Conservation (phyloP, 2,797 vertebrate genomes). For the Gallinago solitaria region DNA sequence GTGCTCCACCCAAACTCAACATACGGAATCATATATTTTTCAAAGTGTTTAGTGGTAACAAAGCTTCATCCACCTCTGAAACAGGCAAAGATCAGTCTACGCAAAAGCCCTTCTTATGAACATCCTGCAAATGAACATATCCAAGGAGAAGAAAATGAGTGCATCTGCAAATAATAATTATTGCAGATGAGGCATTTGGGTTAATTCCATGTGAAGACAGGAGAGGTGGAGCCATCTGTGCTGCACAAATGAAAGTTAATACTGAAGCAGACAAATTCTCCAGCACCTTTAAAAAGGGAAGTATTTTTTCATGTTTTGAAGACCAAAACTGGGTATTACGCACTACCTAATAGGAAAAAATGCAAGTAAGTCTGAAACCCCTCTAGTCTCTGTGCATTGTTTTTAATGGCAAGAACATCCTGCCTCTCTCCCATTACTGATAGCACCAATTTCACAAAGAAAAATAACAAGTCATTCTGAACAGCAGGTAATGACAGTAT, state of each 20-base stretch:
- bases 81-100: background rate
- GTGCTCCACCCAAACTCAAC: background rate
- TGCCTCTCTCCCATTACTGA: background rate
- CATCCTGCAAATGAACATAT: background rate
- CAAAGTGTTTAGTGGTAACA: background rate
- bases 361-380: background rate
- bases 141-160: background rate
- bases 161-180: background rate
- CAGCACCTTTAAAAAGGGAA: background rate
- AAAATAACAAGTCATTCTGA: background rate
- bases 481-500: background rate
- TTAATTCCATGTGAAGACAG: background rate
- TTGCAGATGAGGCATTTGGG: background rate
- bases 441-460: conserved; percentile 22
- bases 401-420: background rate
- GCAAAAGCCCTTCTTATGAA: background rate
- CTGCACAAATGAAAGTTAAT: background rate
- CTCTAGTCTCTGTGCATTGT: background rate
- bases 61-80: background rate
- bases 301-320: background rate
- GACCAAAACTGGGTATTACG: background rate
- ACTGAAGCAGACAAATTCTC: background rate
- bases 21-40: background rate
- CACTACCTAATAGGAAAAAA: background rate
- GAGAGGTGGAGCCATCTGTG: background rate